phyloP scores from a whole-genome alignment of 2,113 vertebrate species.

The Psettodes erumei region DNA sequence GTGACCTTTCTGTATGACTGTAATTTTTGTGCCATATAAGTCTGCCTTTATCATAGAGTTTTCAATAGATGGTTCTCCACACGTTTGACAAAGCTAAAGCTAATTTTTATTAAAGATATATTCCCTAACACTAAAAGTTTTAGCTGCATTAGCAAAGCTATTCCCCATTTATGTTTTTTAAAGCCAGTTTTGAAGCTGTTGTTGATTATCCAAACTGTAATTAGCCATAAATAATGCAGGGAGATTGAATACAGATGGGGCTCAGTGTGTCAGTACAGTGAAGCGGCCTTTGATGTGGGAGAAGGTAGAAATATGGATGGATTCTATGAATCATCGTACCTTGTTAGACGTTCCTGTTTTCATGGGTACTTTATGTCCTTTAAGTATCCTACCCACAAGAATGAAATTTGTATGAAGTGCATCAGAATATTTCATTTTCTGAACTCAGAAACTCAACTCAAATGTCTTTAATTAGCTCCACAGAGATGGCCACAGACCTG shows the following conservation, averaged over 20 bases:
- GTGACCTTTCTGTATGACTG: background rate
- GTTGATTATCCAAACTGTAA: background rate
- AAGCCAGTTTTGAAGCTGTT: background rate
- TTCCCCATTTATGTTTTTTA: background rate
- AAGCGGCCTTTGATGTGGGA: background rate
- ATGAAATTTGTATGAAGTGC: slow-evolving; percentile 20
- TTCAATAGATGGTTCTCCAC: background rate
- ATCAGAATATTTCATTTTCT: slow-evolving; percentile 26
- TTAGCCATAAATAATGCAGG: slow-evolving; percentile 26
- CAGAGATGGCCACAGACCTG: background rate
- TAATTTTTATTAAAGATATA: background rate
- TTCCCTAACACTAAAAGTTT: background rate
- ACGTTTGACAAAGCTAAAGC: background rate
- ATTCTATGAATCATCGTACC: slow-evolving; percentile 20
- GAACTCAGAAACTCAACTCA: slow-evolving; percentile 14
- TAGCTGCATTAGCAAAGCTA: background rate
- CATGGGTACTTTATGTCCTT: slow-evolving; percentile 7
- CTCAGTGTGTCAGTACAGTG: background rate
- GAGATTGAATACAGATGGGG: background rate
- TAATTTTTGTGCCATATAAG: background rate
- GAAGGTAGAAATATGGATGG: background rate
- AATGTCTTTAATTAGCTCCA: slow-evolving; percentile 42
- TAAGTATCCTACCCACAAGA: slow-evolving; percentile 30
- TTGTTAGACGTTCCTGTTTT: slow-evolving; percentile 22
- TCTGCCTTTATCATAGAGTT: background rate